Evolutionary conservation across 2,797 vertebrate genomes (phyloP), one percentile per base, ranked within the genome.

Genomic region (Moxostoma hubbsi): DNA sequence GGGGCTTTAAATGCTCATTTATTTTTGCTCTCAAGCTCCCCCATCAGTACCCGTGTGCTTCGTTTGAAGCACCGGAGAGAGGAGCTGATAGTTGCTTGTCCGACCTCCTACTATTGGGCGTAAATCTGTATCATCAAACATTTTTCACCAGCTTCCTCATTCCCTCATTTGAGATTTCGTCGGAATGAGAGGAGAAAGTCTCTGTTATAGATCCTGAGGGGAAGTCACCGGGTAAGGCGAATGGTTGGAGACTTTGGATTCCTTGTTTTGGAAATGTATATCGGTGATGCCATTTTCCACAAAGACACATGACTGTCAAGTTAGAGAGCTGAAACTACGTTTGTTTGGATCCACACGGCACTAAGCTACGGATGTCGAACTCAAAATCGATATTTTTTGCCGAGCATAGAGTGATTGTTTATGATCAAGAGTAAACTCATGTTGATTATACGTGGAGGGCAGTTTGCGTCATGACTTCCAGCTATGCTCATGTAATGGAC

Each of bases 401-500:
- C 47, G 64, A 69, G 72, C 45, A 10, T 13, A 82, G 24, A 47
- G 57, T 51, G 45, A n/a, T 24, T 75, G 76, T 75, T 46, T 64
- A 7, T 8, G 12, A 18, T 62, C 58, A 24, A 64, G 13, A 57
- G 43, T 5, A 66, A 59, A 79, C 67, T 24, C 45, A 79, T 79
- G 81, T 70, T 82, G 59, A 65, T 79, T 65, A 24, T 53, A 50
- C 8, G 70, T 50, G 13, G 49, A 45, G 59, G 67, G 69, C 76
- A 54, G 61, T 70, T 79, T 86, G 75, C 81, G 94, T 93, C 95
- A 98, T 98, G 97, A 96, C 96, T 91, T 97, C 96, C 89, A 93
- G 96, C 93, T 98, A 97, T 93, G 95, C 94, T 66, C 96, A 97
- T 92, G 94, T 96, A 88, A 95, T 98, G 96, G 97, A 98, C 91